These are phyloP conservation scores for Drosophila pandora DNA, from an alignment of 1,140 invertebrate genomes.

Conservation along the genomic window DNA sequence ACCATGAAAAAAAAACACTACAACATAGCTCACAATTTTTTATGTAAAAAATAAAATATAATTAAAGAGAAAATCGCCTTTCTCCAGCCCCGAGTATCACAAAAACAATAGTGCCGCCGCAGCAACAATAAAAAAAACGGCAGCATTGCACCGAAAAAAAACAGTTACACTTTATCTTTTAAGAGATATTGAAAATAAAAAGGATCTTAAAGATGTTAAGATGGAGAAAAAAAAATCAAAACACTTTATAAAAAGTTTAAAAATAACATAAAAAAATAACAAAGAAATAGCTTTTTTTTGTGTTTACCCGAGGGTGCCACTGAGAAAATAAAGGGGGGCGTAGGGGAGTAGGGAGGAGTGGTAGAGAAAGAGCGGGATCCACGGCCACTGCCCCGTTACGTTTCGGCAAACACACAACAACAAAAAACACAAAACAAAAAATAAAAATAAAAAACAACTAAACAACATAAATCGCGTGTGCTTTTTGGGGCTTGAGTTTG, in stretches of 20 bases:
- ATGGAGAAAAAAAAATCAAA: too few species aligned
- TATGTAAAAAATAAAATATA: conserved; percentile 81
- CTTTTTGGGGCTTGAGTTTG: conserved; percentile 35
- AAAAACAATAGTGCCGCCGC: conserved; percentile 77
- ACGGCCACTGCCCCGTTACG: conserved; percentile 80
- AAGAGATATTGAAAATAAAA: too few species aligned
- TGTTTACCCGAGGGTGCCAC: conserved; percentile 18
- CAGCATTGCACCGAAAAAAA: conserved; percentile 10
- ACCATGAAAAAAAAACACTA: conserved; percentile 45
- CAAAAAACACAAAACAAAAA: conserved; percentile 52
- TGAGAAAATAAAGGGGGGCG: background rate
- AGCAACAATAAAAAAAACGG: conserved; percentile 38
- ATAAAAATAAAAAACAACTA: conserved; percentile 16
- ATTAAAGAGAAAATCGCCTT: conserved; percentile 82
- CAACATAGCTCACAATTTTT: conserved; percentile 61
- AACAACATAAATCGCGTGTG: conserved; percentile 39
- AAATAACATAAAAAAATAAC: background rate
- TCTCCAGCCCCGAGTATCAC: conserved; percentile 70
- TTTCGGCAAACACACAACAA: conserved; percentile 73
- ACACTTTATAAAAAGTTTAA: background rate
- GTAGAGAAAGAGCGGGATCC: conserved; percentile 54
- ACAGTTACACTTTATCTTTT: background rate
- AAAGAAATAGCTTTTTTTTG: background rate
- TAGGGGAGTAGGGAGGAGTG: conserved; percentile 16
- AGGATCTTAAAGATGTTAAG: too few species aligned